These are phyloP conservation scores for Microcebus griseorufus DNA, from an alignment of 2,113 vertebrate genomes.

Conservation along the genomic window DNA sequence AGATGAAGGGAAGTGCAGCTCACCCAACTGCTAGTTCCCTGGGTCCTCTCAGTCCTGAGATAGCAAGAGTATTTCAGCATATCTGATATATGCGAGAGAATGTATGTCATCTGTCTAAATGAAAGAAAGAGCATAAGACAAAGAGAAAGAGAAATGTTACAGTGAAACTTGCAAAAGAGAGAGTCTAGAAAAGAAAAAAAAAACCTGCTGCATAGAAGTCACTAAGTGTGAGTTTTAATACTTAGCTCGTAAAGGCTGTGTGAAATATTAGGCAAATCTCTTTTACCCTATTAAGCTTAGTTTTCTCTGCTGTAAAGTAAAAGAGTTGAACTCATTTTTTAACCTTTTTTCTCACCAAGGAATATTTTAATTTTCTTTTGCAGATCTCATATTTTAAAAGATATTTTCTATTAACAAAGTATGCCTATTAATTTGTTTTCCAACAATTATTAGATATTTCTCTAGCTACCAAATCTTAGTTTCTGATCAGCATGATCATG, in stretches of 20 bases:
- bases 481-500: neutral
- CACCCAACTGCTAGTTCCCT: slow-evolving; percentile 46
- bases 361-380: neutral
- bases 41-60: neutral
- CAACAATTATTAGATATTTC: neutral
- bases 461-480: neutral
- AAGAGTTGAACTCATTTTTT: neutral
- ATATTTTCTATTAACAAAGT: neutral
- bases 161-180: neutral
- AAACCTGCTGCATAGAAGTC: neutral
- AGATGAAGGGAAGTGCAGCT: neutral
- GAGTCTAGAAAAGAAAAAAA: neutral
- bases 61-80: neutral
- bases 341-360: neutral
- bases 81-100: neutral
- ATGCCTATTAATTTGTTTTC: neutral
- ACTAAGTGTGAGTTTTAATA: neutral
- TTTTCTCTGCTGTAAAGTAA: neutral
- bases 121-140: neutral
- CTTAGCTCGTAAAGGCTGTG: neutral
- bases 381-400: neutral
- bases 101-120: neutral
- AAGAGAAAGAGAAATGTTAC: neutral
- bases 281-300: neutral
- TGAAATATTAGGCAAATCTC: neutral